These are phyloP conservation scores for Sebastes kiyomatsui DNA, from an alignment of 2,797 vertebrate genomes.

Conservation along the genomic window DNA sequence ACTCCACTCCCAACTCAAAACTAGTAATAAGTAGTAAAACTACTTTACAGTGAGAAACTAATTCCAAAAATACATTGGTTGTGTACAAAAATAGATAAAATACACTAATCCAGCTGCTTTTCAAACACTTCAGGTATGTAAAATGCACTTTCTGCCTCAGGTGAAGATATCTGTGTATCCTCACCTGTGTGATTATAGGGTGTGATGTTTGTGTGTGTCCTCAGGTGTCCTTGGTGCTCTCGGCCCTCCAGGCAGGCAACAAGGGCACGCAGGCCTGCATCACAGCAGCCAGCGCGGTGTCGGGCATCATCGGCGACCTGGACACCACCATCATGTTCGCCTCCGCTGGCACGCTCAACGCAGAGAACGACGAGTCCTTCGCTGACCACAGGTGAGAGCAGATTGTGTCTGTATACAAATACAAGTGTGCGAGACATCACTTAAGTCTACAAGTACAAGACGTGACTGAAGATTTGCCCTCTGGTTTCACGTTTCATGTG, in stretches of 20 bases:
- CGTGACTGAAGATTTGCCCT: background rate
- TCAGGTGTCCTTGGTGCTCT: conserved; percentile 87
- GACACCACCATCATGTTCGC: conserved; percentile 99
- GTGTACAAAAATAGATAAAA: background rate
- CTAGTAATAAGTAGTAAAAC: no score
- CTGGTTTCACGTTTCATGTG: conserved; percentile 18
- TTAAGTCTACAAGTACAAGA: background rate
- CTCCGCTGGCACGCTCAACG: conserved; percentile 93
- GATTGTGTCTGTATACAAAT: background rate
- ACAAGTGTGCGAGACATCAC: background rate
- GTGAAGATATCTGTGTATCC: background rate
- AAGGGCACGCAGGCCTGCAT: conserved; percentile 99
- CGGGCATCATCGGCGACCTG: conserved; percentile 95
- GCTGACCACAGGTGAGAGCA: conserved; percentile 93
- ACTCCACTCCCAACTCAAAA: background rate
- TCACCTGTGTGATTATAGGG: conserved; percentile 21
- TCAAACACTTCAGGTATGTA: background rate
- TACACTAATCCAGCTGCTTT: background rate
- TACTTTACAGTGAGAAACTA: background rate
- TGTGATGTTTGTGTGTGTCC: conserved; percentile 23
- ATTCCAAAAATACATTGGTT: background rate
- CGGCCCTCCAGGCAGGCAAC: conserved; percentile 96
- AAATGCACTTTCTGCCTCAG: background rate
- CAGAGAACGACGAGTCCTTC: conserved; percentile 95
- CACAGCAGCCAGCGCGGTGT: conserved; percentile 93